Evolutionary conservation across 2,888 invertebrate species (phyloP), one percentile per base, ranked within the genome.

Genomic region (Luffia ferchaultella): DNA sequence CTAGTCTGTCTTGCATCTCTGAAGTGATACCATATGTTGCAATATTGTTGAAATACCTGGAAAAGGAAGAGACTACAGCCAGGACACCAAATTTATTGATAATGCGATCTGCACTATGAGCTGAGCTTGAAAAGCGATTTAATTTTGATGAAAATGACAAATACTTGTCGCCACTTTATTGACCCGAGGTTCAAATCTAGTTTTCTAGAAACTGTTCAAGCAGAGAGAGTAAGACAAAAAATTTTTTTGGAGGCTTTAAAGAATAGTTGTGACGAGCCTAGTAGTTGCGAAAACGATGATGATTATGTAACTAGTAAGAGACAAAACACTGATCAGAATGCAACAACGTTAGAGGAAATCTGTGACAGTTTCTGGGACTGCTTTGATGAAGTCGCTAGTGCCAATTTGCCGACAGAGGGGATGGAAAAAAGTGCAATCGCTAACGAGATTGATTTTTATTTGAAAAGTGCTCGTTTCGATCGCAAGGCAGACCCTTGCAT

Each of bases 281-380:
- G 12, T 3, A 7, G 5, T 30, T 7, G 30, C 12, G 12, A 50
- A 20, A 49, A 44, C 52, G 52, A 43, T 42, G 53, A 55, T 3
- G 53, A 55, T 42, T 52, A 45, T 46, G 52, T 52, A 45, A 20
- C 16, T 42, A 48, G 46, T 53, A 41, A 42, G 16, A 50, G 30
- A 50, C 44, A 56, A 52, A 18, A 48, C 48, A 50, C 17, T 12
- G 57, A 50, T 51, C 52, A 41, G 54, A 46, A 54, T 46, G 53
- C 52, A 46, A 53, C 50, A 45, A 46, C 42, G 47, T 55, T 53
- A 44, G 50, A 50, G 19, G 52, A 56, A 53, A 45, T 52, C 54
- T 54, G 54, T 49, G 55, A 59, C 46, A 55, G 52, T 17, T 55
- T 57, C 55, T 56, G 55, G 57, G 47, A 57, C 45, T 54, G 57